phyloP scores from a whole-genome alignment of 2,113 vertebrate genomes.

The Colossoma macropomum region DNA sequence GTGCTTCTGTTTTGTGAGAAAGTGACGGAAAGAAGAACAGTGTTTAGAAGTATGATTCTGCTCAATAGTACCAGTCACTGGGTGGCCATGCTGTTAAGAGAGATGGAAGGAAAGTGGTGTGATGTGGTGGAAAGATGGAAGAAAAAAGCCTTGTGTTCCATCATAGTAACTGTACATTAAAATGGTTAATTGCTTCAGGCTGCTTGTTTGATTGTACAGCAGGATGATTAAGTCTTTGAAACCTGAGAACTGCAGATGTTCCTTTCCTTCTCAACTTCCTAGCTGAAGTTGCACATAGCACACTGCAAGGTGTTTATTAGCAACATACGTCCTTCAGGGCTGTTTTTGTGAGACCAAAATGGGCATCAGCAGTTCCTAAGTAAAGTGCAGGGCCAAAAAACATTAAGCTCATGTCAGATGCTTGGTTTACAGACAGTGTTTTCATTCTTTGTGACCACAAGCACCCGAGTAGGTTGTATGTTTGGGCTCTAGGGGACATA shows the following conservation, averaged over 20 bases:
- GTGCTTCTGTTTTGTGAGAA: neutral
- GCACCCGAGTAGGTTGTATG: neutral
- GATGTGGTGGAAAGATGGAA: neutral
- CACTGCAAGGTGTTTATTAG: neutral
- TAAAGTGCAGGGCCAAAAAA: neutral
- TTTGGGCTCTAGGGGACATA: conserved; percentile 54
- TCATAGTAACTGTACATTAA: neutral
- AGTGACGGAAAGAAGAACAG: neutral
- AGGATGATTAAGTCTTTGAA: neutral
- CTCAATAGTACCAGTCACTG: conserved; percentile 10
- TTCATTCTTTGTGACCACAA: neutral
- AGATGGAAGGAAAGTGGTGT: neutral
- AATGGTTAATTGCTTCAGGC: conserved; percentile 2
- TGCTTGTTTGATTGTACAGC: neutral
- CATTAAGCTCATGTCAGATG: neutral
- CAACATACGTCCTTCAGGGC: neutral
- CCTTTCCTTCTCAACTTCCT: neutral
- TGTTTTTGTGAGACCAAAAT: neutral
- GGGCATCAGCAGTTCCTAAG: neutral
- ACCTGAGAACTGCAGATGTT: neutral
- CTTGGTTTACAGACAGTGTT: neutral
- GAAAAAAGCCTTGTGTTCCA: neutral
- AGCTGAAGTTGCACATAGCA: neutral
- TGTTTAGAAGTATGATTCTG: neutral
- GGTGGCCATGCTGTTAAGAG: neutral